Percentiles rank a stretch among this genome's conserved stretches.
Evolutionary conservation across 64 coral and sea anemone species (phyloP).

Genomic region (Platygyra sinensis): DNA sequence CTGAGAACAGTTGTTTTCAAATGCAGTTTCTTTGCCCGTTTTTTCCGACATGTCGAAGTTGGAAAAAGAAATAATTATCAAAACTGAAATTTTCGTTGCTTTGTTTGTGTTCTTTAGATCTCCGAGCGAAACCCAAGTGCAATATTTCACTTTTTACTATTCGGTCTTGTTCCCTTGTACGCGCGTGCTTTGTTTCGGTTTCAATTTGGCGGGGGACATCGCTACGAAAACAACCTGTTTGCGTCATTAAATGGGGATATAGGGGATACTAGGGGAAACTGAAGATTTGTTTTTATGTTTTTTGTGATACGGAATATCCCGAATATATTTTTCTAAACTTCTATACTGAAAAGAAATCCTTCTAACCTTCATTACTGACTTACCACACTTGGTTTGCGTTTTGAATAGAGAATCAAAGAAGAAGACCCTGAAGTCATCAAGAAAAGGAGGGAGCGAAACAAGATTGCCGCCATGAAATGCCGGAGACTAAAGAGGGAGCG

Average conservation of each 20-base stretch:
- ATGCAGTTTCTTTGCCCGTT: too few species aligned
- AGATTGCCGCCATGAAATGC: slow-evolving; percentile 58
- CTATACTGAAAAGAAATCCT: not conserved
- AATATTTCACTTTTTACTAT: slow-evolving; percentile 12
- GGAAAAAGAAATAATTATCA: not conserved
- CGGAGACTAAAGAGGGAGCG: slow-evolving; percentile 16
- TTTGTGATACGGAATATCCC: too few species aligned
- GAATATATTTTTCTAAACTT: too few species aligned
- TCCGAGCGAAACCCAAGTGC: not conserved
- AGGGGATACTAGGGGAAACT: too few species aligned
- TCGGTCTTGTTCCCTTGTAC: too few species aligned
- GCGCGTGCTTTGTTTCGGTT: not conserved
- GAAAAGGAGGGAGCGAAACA: slow-evolving; percentile 48
- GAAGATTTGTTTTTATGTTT: too few species aligned
- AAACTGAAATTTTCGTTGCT: not conserved
- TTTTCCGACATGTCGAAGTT: not conserved
- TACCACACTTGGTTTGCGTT: not conserved
- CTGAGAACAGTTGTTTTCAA: too few species aligned
- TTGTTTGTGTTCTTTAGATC: not conserved
- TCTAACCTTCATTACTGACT: not conserved
- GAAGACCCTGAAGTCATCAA: slow-evolving; percentile 50
- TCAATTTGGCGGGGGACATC: not conserved
- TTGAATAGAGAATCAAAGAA: slow-evolving; percentile 25
- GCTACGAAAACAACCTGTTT: not conserved
- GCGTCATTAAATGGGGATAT: not conserved